Evolutionary conservation across 2,888 invertebrate species (phyloP), one percentile per base, ranked within the genome.

Genomic region (Cephus nigrinus): DNA sequence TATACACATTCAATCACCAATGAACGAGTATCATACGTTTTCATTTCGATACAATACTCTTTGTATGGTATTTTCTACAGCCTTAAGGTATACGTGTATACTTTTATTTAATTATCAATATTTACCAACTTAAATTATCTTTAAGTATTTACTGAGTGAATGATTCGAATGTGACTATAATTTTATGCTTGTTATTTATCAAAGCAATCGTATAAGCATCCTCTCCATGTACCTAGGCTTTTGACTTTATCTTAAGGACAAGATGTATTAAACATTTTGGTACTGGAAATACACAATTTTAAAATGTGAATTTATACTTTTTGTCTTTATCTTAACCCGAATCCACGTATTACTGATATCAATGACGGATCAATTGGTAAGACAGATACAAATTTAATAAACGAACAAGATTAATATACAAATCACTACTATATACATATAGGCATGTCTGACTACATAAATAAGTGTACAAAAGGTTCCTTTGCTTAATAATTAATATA

Each of bases 261-360:
- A 82, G 81, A 82, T 84, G 83, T 84, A 84, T 83, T 80, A 79
- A 78, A 82, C 81, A 84, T 84, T 71, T 84, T 84, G 81, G 82
- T 84, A 84, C 84, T 84, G 79, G 71, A 81, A 85, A 83, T 81
- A 83, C 81, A 84, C 82, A 82, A 78, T 79, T 82, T 84, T 84
- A 77, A 76, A 84, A 84, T 76, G 77, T 82, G 55, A 55, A 23
- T 55, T 9, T 5, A 55, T 55, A 23, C 23, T 23, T 55, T 23
- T 23, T 9, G 5, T 23, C 23, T 2, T 0, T 9, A 23, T 23
- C 55, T 55, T 23, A 55, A 55, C 55, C 23, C 9, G 2, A 55
- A 55, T 23, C 23, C 23, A 23, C 5, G 40, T 55, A 55, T 55
- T 23, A 23, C 9, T 55, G 9, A 55, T 23, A 23, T 23, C 4